Evolutionary conservation across 2,113 vertebrate genomes (phyloP).

Genomic region (Mesocricetus auratus): DNA sequence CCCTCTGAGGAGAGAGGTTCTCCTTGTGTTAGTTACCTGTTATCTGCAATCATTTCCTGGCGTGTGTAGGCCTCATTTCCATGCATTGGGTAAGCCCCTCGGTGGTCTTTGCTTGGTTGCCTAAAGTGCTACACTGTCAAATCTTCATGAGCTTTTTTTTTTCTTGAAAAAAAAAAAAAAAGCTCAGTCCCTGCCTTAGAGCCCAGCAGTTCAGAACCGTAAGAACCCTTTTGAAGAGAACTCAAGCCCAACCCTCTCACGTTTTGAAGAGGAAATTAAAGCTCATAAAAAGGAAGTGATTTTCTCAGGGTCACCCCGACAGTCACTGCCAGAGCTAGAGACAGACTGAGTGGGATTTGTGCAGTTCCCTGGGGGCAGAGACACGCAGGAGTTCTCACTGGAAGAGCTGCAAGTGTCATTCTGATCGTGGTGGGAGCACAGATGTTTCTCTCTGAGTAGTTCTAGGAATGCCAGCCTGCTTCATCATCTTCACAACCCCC

Average conservation of each 20-base stretch:
- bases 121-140: neutral
- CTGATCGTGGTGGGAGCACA: neutral
- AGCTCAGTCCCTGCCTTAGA: neutral
- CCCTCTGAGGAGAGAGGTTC: neutral
- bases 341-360: neutral
- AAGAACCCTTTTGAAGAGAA: conserved; percentile 32
- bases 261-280: conserved; percentile 45
- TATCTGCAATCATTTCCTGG: neutral
- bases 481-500: conserved; percentile 7
- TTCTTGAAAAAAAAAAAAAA: too few species aligned
- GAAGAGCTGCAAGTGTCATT: neutral
- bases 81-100: conserved; percentile 27
- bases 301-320: neutral
- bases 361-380: neutral
- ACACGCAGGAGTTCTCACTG: too few species aligned
- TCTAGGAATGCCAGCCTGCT: neutral
- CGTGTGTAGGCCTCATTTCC: neutral
- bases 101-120: conserved; percentile 8
- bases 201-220: neutral
- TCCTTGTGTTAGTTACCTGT: neutral
- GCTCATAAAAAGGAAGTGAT: conserved; percentile 28
- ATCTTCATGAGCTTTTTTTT: conserved; percentile 28
- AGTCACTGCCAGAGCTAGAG: neutral
- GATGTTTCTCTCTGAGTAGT: neutral
- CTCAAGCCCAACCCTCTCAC: neutral